These are phyloP conservation scores for Sitophilus oryzae DNA, from an alignment of 1,140 invertebrate species.

Conservation along the genomic window DNA sequence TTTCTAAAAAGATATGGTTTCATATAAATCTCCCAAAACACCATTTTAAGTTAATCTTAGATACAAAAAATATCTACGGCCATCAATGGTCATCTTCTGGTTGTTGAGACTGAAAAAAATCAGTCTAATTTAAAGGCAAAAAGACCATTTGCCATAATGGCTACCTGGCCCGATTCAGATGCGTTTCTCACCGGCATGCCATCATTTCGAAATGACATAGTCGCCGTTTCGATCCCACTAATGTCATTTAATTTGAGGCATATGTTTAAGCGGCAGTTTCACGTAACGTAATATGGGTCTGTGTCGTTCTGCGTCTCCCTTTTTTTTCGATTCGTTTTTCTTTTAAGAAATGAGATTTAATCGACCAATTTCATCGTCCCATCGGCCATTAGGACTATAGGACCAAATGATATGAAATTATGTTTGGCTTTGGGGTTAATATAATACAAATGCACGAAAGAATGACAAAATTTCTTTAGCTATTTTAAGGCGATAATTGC, in stretches of 20 bases:
- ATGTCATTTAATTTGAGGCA: slow-evolving; percentile 38
- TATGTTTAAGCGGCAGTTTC: slow-evolving; percentile 31
- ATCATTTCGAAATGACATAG: slow-evolving; percentile 32
- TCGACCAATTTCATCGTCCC: slow-evolving; percentile 31
- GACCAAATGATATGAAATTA: slow-evolving; percentile 36
- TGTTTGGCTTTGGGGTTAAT: no score
- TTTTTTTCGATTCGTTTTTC: slow-evolving; percentile 25
- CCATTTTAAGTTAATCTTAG: no score
- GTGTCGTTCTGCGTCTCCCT: no score
- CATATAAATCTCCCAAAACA: no score
- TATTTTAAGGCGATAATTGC: no score
- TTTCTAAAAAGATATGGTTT: no score
- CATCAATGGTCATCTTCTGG: no score
- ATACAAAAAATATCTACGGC: no score
- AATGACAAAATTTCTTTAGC: no score
- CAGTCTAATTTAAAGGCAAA: no score
- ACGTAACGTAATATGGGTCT: slow-evolving; percentile 25
- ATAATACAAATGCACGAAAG: no score
- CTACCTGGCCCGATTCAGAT: slow-evolving; percentile 11
- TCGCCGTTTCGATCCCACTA: slow-evolving; percentile 23
- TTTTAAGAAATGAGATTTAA: slow-evolving; percentile 33
- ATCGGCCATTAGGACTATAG: slow-evolving; percentile 31
- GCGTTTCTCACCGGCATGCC: slow-evolving; percentile 9
- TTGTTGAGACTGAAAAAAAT: no score
- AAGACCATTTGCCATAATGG: slow-evolving; percentile 12